These are phyloP conservation scores for Oscheius sp. DNA, from an alignment of 2,888 invertebrate genomes.

Conservation along the genomic window DNA sequence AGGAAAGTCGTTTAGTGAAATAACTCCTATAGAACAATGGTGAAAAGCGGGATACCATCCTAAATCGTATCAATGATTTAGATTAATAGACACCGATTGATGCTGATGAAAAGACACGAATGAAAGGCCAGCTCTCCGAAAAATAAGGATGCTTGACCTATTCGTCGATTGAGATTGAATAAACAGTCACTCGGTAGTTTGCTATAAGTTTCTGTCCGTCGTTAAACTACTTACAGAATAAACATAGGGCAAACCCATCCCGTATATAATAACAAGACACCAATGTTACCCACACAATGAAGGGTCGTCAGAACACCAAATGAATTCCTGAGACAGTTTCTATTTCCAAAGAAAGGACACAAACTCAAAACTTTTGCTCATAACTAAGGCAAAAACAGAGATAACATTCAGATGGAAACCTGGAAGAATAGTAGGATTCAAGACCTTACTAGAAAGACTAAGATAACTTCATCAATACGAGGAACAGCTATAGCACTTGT, in stretches of 20 bases:
- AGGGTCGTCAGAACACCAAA: not conserved
- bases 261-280: not conserved
- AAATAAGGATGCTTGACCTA: not conserved
- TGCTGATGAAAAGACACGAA: not conserved
- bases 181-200: no score
- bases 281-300: not conserved
- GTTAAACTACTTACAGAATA: not conserved
- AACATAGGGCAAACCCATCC: not conserved
- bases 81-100: not conserved
- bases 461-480: no score
- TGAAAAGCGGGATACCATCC: not conserved
- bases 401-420: no score
- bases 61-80: not conserved
- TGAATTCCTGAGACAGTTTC: not conserved
- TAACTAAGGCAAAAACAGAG: no score
- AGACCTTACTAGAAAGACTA: no score
- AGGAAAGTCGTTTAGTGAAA: not conserved
- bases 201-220: not conserved
- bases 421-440: no score
- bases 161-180: not conserved
- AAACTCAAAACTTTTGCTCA: no score
- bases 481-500: no score
- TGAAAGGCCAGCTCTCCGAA: conserved; percentile 2
- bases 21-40: not conserved
- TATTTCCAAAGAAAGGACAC: not conserved